Evolutionary conservation across 2,797 vertebrate species (phyloP).

Genomic region (Bradypus variegatus): DNA sequence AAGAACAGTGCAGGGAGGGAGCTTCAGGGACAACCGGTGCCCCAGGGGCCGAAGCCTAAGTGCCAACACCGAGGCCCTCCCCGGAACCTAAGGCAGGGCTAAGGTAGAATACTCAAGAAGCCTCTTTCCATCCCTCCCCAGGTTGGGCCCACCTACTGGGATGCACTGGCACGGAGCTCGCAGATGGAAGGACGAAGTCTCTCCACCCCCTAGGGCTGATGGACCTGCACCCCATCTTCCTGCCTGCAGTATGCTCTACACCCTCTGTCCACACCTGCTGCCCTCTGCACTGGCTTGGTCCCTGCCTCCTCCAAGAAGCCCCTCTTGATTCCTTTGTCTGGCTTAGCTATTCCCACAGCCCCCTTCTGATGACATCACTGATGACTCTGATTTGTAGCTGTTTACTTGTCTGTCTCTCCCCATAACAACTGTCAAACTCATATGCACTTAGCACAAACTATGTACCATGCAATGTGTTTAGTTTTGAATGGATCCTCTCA

Average conservation of each 20-base stretch:
- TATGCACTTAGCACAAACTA: not conserved
- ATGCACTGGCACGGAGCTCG: not conserved
- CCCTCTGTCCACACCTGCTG: not conserved
- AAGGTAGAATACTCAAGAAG: not conserved
- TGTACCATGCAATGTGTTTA: not conserved
- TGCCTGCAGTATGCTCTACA: not conserved
- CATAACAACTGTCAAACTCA: not conserved
- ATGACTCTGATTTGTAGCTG: not conserved
- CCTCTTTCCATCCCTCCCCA: not conserved
- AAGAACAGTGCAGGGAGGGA: not conserved
- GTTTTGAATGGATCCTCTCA: not conserved
- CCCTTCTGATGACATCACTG: not conserved
- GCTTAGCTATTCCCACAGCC: not conserved
- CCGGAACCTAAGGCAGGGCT: too few relatives aligned
- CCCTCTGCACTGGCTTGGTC: not conserved
- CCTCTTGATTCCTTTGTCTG: not conserved
- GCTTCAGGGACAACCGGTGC: not conserved
- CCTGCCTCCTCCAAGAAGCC: not conserved
- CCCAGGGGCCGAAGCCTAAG: not conserved
- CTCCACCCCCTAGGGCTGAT: not conserved
- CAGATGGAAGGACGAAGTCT: not conserved
- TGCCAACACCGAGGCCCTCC: not conserved
- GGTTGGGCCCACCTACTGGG: not conserved
- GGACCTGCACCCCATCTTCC: not conserved
- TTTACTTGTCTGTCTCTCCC: not conserved